These are phyloP conservation scores for Leptopterna dolabrata DNA, from an alignment of 2,888 invertebrate species.

Conservation along the genomic window DNA sequence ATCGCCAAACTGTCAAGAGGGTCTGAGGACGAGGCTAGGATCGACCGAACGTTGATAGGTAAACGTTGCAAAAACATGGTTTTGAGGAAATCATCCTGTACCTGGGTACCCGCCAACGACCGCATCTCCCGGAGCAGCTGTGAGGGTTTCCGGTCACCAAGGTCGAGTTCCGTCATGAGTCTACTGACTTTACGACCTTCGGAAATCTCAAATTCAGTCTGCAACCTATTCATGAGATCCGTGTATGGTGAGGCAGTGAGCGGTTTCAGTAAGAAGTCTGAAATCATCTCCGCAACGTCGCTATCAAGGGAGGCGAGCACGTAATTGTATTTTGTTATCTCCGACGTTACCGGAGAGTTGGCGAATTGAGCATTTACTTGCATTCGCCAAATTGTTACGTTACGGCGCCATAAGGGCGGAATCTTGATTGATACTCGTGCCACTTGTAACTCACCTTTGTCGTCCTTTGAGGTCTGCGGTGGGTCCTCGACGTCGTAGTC, in stretches of 20 bases:
- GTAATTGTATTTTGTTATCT: neutral
- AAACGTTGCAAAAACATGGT: slow-evolving; percentile 28
- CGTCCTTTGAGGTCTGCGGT: neutral
- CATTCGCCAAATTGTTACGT: neutral
- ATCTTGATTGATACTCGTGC: neutral
- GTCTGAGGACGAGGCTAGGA: neutral
- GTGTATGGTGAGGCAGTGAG: neutral
- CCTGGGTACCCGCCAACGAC: neutral
- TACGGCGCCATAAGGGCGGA: neutral
- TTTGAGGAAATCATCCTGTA: slow-evolving; percentile 23
- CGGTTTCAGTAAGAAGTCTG: slow-evolving; percentile 2
- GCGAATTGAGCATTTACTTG: slow-evolving; percentile 3
- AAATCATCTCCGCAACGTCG: slow-evolving; percentile 6
- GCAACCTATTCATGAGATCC: neutral
- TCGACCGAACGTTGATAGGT: neutral
- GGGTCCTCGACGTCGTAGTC: too few species aligned
- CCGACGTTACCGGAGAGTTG: neutral
- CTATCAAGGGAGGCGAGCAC: neutral
- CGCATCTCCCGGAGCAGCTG: slow-evolving; percentile 43
- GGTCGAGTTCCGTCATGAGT: slow-evolving; percentile 12
- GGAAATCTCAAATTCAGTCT: neutral
- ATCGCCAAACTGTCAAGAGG: neutral
- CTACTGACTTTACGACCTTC: neutral
- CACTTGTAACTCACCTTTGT: neutral
- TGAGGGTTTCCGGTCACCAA: slow-evolving; percentile 23